Evolutionary conservation across 2,113 vertebrate species (phyloP).

Genomic region (Gasterosteus aculeatus): DNA sequence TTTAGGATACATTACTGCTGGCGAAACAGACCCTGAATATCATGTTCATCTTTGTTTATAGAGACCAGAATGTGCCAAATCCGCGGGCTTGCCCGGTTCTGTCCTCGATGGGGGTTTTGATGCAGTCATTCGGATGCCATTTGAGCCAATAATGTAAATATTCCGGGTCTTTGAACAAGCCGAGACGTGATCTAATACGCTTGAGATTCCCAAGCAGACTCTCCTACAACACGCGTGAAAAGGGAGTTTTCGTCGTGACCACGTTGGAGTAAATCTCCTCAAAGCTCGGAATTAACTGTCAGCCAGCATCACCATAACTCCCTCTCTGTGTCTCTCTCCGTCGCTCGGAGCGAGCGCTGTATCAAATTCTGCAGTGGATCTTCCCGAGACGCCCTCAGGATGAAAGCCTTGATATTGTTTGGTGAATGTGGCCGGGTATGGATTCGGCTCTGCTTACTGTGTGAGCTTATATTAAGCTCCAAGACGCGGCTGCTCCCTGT

Average conservation of each 20-base stretch:
- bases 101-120: slow-evolving; percentile 53
- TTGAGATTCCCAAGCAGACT: slow-evolving; percentile 45
- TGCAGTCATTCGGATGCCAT: slow-evolving; percentile 61
- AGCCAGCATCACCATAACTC: slow-evolving; percentile 57
- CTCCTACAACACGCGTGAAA: slow-evolving; percentile 35
- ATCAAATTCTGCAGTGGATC: slow-evolving; percentile 46
- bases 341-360: slow-evolving; percentile 39
- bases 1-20: slow-evolving; percentile 45
- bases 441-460: slow-evolving; percentile 41
- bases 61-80: slow-evolving; percentile 48
- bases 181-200: slow-evolving; percentile 66
- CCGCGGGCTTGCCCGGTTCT: slow-evolving; percentile 63
- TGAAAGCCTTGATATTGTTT: slow-evolving; percentile 55
- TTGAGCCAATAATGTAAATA: slow-evolving; percentile 77
- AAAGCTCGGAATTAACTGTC: slow-evolving; percentile 68
- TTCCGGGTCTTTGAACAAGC: slow-evolving; percentile 67
- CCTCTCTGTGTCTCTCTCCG: slow-evolving; percentile 33
- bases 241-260: slow-evolving; percentile 40
- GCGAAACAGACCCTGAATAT: slow-evolving; percentile 22
- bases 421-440: slow-evolving; percentile 34
- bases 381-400: slow-evolving; percentile 51
- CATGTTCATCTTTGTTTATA: slow-evolving; percentile 49
- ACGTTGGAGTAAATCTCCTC: slow-evolving; percentile 50
- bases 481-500: slow-evolving; percentile 5
- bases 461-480: slow-evolving; percentile 40